Conservation (phyloP, 2,888 invertebrate genomes). For the Scaptomyza cyrtandrae region DNA sequence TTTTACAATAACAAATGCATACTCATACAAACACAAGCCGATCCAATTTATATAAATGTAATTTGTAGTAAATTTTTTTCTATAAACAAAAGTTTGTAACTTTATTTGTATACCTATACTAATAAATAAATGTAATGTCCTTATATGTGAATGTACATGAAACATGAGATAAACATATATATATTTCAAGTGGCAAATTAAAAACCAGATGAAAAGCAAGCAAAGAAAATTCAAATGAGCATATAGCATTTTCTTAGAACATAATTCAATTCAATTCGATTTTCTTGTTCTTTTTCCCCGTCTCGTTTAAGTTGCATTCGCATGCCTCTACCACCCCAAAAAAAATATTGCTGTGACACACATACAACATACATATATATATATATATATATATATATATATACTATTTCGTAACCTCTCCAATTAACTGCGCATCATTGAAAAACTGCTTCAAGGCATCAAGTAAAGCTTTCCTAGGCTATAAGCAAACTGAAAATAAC, state of each 20-base stretch:
- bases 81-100: conserved; percentile 54
- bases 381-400: conserved; percentile 18
- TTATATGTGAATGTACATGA: conserved; percentile 12
- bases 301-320: conserved; percentile 33
- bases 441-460: conserved; percentile 46
- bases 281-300: background rate
- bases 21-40: conserved; percentile 39
- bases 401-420: conserved; percentile 47
- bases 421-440: conserved; percentile 50
- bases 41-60: conserved; percentile 64
- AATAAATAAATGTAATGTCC: conserved; percentile 21
- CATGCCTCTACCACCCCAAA: conserved; percentile 22
- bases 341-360: conserved; percentile 45
- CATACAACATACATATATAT: background rate
- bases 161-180: conserved; percentile 4
- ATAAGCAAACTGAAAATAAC: conserved; percentile 45
- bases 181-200: background rate
- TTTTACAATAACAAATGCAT: conserved; percentile 4
- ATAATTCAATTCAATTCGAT: conserved; percentile 7
- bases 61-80: conserved; percentile 65
- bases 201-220: conserved; percentile 10
- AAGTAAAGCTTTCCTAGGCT: conserved; percentile 60
- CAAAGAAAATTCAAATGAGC: conserved; percentile 30
- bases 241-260: conserved; percentile 10
- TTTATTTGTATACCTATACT: conserved; percentile 47